Evolutionary conservation across 2,113 vertebrate species (phyloP).

Genomic region (Colius striatus): DNA sequence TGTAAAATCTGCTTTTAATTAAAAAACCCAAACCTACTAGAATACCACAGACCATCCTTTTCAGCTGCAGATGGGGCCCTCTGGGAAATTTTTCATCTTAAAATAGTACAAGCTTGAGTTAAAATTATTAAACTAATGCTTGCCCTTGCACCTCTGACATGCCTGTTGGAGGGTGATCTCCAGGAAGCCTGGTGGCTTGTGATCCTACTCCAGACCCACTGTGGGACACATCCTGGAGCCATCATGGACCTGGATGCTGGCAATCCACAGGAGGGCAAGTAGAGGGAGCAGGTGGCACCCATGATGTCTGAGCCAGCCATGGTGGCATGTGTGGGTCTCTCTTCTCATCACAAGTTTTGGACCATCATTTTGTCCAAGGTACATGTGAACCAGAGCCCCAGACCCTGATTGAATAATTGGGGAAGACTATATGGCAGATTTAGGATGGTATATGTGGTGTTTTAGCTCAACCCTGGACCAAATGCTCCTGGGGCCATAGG

Average conservation of each 20-base stretch:
- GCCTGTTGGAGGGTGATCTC: neutral
- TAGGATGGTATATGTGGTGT: neutral
- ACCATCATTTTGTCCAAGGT: neutral
- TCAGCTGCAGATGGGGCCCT: neutral
- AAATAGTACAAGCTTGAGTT: neutral
- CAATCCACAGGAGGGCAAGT: neutral
- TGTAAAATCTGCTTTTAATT: neutral
- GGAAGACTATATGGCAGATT: neutral
- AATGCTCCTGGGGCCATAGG: fast-evolving
- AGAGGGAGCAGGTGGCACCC: neutral
- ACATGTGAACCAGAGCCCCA: neutral
- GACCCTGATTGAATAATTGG: neutral
- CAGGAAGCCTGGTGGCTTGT: neutral
- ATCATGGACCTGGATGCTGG: fast-evolving
- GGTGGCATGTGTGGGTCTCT: fast-evolving
- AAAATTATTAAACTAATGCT: neutral
- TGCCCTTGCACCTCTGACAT: neutral
- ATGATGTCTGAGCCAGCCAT: neutral
- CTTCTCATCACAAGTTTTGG: neutral
- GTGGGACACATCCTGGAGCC: neutral
- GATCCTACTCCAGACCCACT: neutral
- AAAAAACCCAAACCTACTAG: neutral
- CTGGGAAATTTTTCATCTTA: neutral
- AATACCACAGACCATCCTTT: neutral
- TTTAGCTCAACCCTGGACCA: neutral